These are phyloP conservation scores for Enteromius trimaculatus DNA, from an alignment of 2,797 vertebrate species.

Conservation along the genomic window DNA sequence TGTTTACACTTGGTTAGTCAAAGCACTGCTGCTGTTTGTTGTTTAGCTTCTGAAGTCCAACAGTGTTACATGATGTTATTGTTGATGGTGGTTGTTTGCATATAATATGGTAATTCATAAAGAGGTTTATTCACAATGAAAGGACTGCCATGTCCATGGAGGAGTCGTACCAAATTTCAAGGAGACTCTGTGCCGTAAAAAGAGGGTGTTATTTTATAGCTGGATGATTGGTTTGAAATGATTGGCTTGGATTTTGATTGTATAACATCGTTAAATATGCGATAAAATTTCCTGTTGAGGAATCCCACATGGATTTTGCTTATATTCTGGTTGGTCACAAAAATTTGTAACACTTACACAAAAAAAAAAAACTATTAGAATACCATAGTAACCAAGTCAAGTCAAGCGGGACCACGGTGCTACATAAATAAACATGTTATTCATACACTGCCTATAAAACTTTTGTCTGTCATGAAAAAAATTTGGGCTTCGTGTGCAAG, in stretches of 20 bases:
- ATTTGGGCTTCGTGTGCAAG: no score
- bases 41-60: conserved; percentile 25
- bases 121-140: not conserved
- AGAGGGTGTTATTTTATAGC: not conserved
- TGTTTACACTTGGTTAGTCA: conserved; percentile 70
- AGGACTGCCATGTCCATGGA: not conserved
- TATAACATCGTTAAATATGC: not conserved
- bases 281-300: not conserved
- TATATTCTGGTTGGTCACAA: not conserved
- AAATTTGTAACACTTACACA: not conserved
- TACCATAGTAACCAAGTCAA: no score
- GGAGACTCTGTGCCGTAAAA: not conserved
- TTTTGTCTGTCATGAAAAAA: no score
- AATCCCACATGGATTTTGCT: not conserved
- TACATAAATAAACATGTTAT: no score
- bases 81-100: conserved; percentile 57
- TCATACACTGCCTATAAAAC: no score
- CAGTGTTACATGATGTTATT: not conserved
- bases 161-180: not conserved
- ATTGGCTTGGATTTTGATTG: not conserved
- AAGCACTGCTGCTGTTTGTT: conserved; percentile 53
- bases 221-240: not conserved
- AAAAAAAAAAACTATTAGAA: no score
- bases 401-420: no score
- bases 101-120: not conserved